A percentile compares a stretch with the other conserved stretches of the same genome.
These are phyloP conservation scores for Coluber constrictor DNA, from an alignment of 2,797 vertebrate genomes.

Conservation along the genomic window DNA sequence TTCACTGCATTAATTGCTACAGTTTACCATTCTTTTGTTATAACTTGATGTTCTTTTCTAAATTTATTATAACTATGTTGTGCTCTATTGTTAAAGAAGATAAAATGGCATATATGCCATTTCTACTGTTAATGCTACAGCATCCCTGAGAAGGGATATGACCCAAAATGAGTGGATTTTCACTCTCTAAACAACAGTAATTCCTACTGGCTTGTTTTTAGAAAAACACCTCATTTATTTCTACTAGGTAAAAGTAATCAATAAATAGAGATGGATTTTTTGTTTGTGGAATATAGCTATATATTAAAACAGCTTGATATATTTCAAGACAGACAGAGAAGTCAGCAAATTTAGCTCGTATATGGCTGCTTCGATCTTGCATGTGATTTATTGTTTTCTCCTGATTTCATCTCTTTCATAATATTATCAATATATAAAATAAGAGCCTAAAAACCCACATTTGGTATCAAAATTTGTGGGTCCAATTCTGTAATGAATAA, in stretches of 20 bases:
- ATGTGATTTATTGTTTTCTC: background rate
- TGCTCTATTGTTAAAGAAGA: background rate
- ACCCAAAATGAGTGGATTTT: background rate
- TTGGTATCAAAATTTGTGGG: background rate
- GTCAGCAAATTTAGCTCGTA: background rate
- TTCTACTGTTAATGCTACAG: background rate
- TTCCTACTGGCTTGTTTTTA: background rate
- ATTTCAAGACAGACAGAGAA: background rate
- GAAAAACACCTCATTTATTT: background rate
- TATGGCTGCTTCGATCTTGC: background rate
- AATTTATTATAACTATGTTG: background rate
- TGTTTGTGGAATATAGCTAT: background rate
- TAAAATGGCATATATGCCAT: background rate
- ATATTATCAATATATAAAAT: background rate
- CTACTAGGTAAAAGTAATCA: background rate
- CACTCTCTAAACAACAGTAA: background rate
- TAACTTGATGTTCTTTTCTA: background rate
- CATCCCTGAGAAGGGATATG: background rate
- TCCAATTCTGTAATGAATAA: background rate
- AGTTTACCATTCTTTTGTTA: background rate
- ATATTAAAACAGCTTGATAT: background rate
- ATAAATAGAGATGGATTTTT: background rate
- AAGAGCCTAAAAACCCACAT: background rate
- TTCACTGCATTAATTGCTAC: background rate
- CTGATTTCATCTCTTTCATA: background rate